These are phyloP conservation scores for Centruroides sculpturatus DNA, from an alignment of 1,140 invertebrate species.

Conservation along the genomic window DNA sequence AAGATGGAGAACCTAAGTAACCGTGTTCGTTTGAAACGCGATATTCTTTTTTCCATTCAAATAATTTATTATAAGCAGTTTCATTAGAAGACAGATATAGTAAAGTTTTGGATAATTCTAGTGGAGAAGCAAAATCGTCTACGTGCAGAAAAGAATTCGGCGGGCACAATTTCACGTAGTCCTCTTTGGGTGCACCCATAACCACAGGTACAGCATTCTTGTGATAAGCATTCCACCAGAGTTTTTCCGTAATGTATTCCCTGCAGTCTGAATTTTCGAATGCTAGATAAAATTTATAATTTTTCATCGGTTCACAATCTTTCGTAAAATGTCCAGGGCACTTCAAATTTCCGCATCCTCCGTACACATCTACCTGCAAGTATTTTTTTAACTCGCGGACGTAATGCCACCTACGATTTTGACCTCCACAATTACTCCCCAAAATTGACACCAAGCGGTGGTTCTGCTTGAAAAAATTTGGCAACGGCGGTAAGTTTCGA, in stretches of 20 bases:
- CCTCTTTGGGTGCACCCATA: conserved; percentile 31
- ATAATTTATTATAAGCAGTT: conserved; percentile 18
- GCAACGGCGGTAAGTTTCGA: no score
- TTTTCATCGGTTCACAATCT: conserved; percentile 10
- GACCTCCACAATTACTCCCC: conserved; percentile 43
- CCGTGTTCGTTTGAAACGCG: conserved; percentile 42
- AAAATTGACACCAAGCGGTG: conserved; percentile 34
- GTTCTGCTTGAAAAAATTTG: conserved; percentile 24
- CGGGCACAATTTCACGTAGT: conserved; percentile 25
- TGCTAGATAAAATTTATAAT: conserved; percentile 25
- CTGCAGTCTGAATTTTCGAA: conserved; percentile 34
- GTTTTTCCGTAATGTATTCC: conserved; percentile 37
- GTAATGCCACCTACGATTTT: conserved; percentile 41
- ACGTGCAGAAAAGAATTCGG: conserved; percentile 29
- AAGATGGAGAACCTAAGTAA: conserved; percentile 40
- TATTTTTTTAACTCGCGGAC: conserved; percentile 14
- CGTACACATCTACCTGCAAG: conserved; percentile 11
- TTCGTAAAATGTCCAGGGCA: conserved; percentile 16
- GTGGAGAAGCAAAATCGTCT: conserved; percentile 25
- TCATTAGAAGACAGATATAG: conserved; percentile 16
- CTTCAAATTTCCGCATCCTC: conserved; percentile 12
- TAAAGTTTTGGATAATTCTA: conserved; percentile 25
- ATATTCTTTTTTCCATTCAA: conserved; percentile 15
- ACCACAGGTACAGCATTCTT: conserved; percentile 34
- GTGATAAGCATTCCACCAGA: conserved; percentile 35